phyloP scores from a whole-genome alignment of 2,797 vertebrate species.

The Channa striata region DNA sequence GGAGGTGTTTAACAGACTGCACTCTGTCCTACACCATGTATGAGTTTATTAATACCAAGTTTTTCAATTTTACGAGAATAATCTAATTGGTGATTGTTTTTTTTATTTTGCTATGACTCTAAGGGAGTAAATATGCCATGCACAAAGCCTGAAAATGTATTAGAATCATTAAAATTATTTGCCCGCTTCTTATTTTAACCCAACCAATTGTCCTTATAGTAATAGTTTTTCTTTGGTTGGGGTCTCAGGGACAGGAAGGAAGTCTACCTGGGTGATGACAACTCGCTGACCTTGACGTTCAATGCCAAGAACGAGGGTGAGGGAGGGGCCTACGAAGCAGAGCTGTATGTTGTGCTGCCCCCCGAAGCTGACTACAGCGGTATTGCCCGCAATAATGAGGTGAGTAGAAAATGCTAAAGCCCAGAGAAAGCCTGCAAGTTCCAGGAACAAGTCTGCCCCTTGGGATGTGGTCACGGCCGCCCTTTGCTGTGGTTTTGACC shows the following conservation, averaged over 20 bases:
- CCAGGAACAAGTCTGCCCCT: neutral
- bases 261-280: conserved; percentile 91
- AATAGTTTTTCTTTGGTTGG: conserved; percentile 23
- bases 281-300: conserved; percentile 89
- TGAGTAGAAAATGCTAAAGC: conserved; percentile 63
- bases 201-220: conserved; percentile 18
- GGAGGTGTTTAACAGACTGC: conserved; percentile 59
- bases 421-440: neutral
- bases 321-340: conserved; percentile 94
- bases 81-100: conserved; percentile 37
- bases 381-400: conserved; percentile 91
- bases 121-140: conserved; percentile 15
- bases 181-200: conserved; percentile 19
- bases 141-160: conserved; percentile 11
- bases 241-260: conserved; percentile 85
- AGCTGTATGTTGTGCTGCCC: conserved; percentile 91
- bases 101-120: conserved; percentile 32
- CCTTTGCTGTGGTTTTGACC: conserved; percentile 14
- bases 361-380: conserved; percentile 92
- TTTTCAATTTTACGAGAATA: conserved; percentile 20
- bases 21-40: conserved; percentile 59
- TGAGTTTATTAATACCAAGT: conserved; percentile 70
- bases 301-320: conserved; percentile 91
- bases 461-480: neutral
- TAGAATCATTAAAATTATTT: conserved; percentile 38